Base-by-base conservation (phyloP, 2,113 vertebrate species). In the Balaeniceps rex region DNA sequence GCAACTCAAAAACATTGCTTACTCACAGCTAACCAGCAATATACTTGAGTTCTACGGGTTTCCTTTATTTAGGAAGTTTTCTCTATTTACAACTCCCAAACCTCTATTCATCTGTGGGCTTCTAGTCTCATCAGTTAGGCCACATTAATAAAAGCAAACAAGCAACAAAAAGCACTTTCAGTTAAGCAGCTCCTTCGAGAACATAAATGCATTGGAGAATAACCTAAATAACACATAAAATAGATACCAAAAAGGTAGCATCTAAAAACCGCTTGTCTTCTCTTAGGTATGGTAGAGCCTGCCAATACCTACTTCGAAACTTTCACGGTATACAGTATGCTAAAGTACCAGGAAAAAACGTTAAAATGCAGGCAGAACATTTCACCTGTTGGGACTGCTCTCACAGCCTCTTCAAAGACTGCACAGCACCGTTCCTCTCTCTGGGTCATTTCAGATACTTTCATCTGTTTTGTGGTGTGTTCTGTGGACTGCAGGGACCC, bases 331-430 rank as follows among this genome's bases (percentile, higher is more conserved):
- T 22, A 33, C 49, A 47, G 14, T 10, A 42, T 4, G 16, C 19
- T 76, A 8, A 65, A 47, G 24, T 25, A 68, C 13, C 40, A 74
- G 58, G 47, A 55, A 44, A 19, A 81, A 42, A 25, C 14, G 15
- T 25, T 60, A 49, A 86, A 87, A 87, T 18, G 34, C 15, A 76
- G 69, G 38, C n/a, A 87, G 79, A 79, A 65, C 70, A 38, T 68
- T n/a, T 96, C 76, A 99, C 99, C 99, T 71, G 98, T 99, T 74
- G 98, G 97, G 7, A 99, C 94, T 40, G 96, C 97, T 92, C 80
- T 97, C 42, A 99, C 87, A 3, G 99, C 99, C 93, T 99, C 99
- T n/a, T 99, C 99, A 21, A 99, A 99, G 10, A 99, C 98, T 7
- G 97, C 98, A 71, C 98, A 98, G 97, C 99, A 99, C 19, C 98